phyloP scores from a whole-genome alignment of 2,888 invertebrate genomes.

The Neoaliturus tenellus region DNA sequence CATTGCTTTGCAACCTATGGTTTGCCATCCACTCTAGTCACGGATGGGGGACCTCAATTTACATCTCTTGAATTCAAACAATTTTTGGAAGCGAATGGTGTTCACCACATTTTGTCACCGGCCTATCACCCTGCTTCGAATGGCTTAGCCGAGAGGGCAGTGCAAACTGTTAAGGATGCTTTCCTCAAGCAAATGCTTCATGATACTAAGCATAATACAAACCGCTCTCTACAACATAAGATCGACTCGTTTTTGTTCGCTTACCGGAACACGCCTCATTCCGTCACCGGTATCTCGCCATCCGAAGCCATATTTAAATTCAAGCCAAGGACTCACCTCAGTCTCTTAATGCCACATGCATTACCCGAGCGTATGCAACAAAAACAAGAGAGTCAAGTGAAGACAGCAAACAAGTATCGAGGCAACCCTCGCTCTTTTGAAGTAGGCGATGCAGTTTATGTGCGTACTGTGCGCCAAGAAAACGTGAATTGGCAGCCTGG shows the following conservation, averaged over 20 bases:
- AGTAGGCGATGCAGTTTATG: too few species aligned
- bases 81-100: slow-evolving; percentile 18
- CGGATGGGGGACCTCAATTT: slow-evolving; percentile 36
- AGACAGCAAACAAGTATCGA: too few species aligned
- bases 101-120: slow-evolving; percentile 53
- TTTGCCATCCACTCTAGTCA: background rate
- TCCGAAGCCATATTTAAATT: background rate
- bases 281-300: slow-evolving; percentile 65
- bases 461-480: too few species aligned
- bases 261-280: slow-evolving; percentile 66
- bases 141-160: slow-evolving; percentile 67
- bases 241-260: slow-evolving; percentile 61
- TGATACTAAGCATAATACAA: background rate
- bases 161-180: slow-evolving; percentile 64
- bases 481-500: too few species aligned
- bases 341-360: background rate
- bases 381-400: too few species aligned
- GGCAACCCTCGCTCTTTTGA: too few species aligned
- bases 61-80: slow-evolving; percentile 6
- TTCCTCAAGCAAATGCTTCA: slow-evolving; percentile 48
- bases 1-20: slow-evolving; percentile 20
- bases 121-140: slow-evolving; percentile 65
- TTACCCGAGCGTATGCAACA: too few species aligned
- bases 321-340: background rate
- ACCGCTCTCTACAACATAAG: slow-evolving; percentile 63